phyloP scores from a whole-genome alignment of 2,888 invertebrate genomes.

The Acronicta alni region DNA sequence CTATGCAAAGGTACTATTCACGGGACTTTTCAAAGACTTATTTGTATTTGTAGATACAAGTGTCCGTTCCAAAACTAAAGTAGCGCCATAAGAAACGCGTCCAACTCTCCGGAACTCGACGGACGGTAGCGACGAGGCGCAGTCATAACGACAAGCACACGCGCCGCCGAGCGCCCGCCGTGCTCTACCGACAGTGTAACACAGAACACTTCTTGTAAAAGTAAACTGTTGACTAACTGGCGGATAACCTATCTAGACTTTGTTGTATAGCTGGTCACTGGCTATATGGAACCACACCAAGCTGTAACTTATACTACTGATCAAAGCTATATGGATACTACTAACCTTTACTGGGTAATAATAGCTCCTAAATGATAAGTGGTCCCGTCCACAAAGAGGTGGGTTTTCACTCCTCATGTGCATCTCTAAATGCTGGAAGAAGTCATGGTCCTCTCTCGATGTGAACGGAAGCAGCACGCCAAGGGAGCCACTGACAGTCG shows the following conservation, averaged over 20 bases:
- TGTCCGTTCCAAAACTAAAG: conserved; percentile 86
- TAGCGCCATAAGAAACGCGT: conserved; percentile 61
- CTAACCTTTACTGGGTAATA: conserved; percentile 98
- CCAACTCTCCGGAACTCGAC: conserved; percentile 84
- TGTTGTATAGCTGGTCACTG: background rate
- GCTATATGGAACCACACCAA: conserved; percentile 9
- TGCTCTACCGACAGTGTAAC: conserved; percentile 86
- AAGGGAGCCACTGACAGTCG: conserved; percentile 97
- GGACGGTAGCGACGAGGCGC: conserved; percentile 63
- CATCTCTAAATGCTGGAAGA: conserved; percentile 99
- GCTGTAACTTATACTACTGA: background rate
- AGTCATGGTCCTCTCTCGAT: conserved; percentile 99
- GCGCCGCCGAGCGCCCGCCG: conserved; percentile 58
- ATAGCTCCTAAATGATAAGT: conserved; percentile 98
- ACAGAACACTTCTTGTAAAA: conserved; percentile 66
- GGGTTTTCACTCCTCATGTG: conserved; percentile 99
- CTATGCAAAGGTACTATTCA: background rate
- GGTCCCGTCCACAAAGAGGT: conserved; percentile 98
- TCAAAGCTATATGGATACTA: conserved; percentile 12
- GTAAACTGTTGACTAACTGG: conserved; percentile 84
- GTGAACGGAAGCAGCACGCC: conserved; percentile 98
- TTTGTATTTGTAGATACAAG: conserved; percentile 7
- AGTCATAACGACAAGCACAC: conserved; percentile 75
- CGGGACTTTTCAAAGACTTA: background rate
- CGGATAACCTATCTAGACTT: conserved; percentile 53